Evolutionary conservation across 2,888 invertebrate genomes (phyloP), one percentile per base, ranked within the genome.

Genomic region (Mycalesis mineus): DNA sequence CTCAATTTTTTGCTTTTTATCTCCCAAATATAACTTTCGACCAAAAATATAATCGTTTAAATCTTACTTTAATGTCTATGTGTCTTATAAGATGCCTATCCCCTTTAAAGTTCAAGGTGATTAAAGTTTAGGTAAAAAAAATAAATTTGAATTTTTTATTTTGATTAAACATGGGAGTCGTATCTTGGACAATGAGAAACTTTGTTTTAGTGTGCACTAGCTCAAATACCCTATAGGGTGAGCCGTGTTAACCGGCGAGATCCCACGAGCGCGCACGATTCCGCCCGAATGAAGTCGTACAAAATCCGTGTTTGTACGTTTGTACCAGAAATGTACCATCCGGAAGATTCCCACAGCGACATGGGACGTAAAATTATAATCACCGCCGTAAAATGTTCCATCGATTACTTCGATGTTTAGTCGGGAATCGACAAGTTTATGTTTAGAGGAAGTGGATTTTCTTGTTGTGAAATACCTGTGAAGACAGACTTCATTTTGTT

Each of bases 261-360:
- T 71, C 71, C 74, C 77, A 75, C 76, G 77, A 75, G 62, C 63
- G 70, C 70, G 73, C 80, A 79, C 80, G 80, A 78, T 65, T 73
- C 62, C 67, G 58, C 62, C 68, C 74, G 73, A 73, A 82, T 82
- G 78, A 80, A 83, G 82, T 77, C 77, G 82, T 81, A 67, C 67
- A 48, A 54, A 22, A 42, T 41, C 17, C 55, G 55, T 57, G 51
- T 63, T 57, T 57, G 58, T 60, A 59, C 60, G 52, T 57, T 42
- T 62, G 62, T 62, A 62, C 63, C 65, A 60, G 62, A 61, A 62
- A 65, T 65, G 63, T 65, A 45, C 59, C 59, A 59, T 51, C 59
- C 57, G 52, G 58, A 55, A 63, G 61, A 49, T 63, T 65, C 61
- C 49, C 58, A 60, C 49, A 56, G 59, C 42, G 42, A 57, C 62